These are phyloP conservation scores for Lerista edwardsae DNA, from an alignment of 2,797 vertebrate genomes.

Conservation along the genomic window DNA sequence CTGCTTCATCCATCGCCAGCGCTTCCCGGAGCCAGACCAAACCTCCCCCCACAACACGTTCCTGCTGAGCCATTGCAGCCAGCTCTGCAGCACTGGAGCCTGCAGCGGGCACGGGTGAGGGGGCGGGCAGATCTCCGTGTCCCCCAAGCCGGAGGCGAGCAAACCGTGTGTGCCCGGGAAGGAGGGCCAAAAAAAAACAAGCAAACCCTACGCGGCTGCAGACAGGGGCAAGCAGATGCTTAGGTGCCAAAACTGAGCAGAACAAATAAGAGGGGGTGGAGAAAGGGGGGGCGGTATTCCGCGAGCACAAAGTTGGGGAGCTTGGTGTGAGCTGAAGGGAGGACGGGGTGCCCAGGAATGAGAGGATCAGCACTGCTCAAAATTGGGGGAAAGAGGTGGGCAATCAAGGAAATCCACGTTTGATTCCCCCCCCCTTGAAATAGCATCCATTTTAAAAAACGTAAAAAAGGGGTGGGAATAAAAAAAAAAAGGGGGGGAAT, in stretches of 20 bases:
- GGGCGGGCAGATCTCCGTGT: background rate
- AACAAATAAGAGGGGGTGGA: background rate
- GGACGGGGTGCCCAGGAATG: background rate
- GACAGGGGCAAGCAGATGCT: background rate
- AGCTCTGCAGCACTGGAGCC: conserved; percentile 52
- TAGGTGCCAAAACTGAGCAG: background rate
- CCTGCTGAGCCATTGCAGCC: conserved; percentile 45
- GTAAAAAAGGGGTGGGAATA: too few species aligned
- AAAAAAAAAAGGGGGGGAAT: too few species aligned
- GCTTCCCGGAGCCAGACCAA: conserved; percentile 43
- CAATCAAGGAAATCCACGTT: too few species aligned
- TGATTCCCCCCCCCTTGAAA: too few species aligned
- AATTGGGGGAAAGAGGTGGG: too few species aligned
- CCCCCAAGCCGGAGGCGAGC: background rate
- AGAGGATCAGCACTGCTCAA: background rate
- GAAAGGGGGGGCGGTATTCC: background rate
- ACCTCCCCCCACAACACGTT: conserved; percentile 33
- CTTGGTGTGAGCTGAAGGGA: background rate
- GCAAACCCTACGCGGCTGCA: background rate
- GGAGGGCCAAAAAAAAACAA: background rate
- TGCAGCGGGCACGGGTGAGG: conserved; percentile 7
- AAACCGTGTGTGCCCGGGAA: background rate
- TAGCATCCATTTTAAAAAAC: too few species aligned
- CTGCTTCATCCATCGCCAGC: conserved; percentile 29
- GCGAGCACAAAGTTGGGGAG: background rate